These are phyloP conservation scores for Gavia stellata DNA, from an alignment of 2,113 vertebrate species.

Conservation along the genomic window DNA sequence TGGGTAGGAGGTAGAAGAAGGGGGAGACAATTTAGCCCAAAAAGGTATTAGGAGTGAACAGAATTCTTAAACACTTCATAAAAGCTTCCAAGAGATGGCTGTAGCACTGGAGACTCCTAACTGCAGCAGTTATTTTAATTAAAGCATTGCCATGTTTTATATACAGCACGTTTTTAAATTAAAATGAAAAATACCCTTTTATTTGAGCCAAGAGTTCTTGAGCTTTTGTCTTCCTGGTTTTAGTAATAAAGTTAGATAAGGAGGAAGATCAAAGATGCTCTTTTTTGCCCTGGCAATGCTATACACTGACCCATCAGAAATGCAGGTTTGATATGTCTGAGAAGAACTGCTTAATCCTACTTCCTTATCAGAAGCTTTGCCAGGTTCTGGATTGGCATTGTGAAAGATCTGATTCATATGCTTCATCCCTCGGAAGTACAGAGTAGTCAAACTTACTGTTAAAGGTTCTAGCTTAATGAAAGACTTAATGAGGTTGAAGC, in stretches of 20 bases:
- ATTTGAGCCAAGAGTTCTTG: background rate
- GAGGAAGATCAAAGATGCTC: background rate
- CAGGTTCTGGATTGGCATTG: background rate
- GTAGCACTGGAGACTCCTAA: background rate
- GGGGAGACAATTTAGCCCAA: background rate
- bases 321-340: background rate
- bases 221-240: background rate
- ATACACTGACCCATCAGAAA: background rate
- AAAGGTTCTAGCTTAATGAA: background rate
- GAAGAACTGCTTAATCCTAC: background rate
- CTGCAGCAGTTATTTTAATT: background rate
- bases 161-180: background rate
- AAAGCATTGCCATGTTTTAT: background rate
- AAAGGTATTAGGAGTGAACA: background rate
- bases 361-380: background rate
- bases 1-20: background rate
- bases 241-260: background rate
- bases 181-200: background rate
- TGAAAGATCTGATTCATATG: fast-evolving
- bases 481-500: background rate
- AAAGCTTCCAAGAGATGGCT: background rate
- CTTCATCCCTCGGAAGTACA: background rate
- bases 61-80: background rate
- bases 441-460: background rate
- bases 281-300: background rate